Evolutionary conservation across 2,888 invertebrate species (phyloP), one percentile per base, ranked within the genome.

Genomic region (Busseola fusca): DNA sequence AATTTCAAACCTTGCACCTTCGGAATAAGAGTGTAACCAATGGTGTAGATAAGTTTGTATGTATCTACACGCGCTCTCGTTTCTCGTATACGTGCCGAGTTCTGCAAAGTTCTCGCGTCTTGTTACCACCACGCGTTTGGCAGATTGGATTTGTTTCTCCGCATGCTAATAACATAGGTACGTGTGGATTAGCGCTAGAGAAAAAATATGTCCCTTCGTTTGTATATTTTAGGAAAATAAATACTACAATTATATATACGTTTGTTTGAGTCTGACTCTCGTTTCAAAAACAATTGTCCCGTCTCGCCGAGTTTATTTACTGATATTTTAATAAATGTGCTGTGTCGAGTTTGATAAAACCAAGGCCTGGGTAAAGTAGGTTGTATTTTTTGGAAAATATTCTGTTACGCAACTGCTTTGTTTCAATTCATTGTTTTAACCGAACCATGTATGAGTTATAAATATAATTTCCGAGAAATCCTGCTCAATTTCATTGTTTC

Each of bases 61-160:
- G 86, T 87, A 87, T 90, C 83, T 85, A 89, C 88, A 90, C 87
- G 87, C 81, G 86, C 83, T 80, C 76, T 84, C 88, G 87, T 87
- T 90, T 86, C 82, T 74, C 83, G 85, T 88, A 91, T 91, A 93
- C 93, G 91, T 93, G 92, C 91, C 89, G 90, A 84, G 89, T 91
- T 88, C 87, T 80, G 89, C 87, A 90, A 93, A 93, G 91, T 93
- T 93, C 88, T 84, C 88, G 87, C 87, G 91, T 93, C 93, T 93
- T 93, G 93, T 93, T 92, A 88, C 88, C 86, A 87, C 90, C 86
- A 87, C 90, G 88, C 89, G 91, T 93, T 93, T 91, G 92, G 90
- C 92, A 93, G 92, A 94, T 94, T 93, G 93, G 91, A 93, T 94
- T 94, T 93, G 93, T 94, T 93, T 91, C 88, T 87, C 89, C 90